Evolutionary conservation across 2,113 vertebrate species (phyloP).

Genomic region (Sapayoa aenigma): DNA sequence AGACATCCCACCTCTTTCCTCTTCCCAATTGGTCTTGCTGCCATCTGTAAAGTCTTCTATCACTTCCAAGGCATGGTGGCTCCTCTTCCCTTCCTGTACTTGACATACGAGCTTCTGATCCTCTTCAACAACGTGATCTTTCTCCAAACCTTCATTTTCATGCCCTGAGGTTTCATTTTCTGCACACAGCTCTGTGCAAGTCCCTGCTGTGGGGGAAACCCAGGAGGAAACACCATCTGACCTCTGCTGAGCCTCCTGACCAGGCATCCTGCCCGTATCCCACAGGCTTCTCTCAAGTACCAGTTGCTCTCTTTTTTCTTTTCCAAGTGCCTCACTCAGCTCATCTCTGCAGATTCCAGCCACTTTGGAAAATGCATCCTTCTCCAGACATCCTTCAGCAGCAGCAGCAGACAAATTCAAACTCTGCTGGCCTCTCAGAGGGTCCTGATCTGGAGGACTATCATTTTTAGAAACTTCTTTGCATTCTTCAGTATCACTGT

Average conservation of each 20-base stretch:
- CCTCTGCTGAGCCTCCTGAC: constrained; percentile 7
- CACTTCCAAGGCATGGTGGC: background rate
- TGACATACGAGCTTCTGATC: background rate
- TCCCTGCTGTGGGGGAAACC: constrained; percentile 56
- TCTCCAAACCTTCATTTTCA: constrained; percentile 67
- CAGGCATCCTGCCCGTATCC: background rate
- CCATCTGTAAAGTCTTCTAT: background rate
- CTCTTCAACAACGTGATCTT: constrained; percentile 62
- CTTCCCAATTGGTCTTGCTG: background rate
- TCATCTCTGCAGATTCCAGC: background rate
- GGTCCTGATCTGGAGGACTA: background rate
- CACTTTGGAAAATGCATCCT: background rate
- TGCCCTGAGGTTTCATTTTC: constrained; percentile 83
- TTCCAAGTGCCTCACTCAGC: background rate
- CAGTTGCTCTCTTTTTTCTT: background rate
- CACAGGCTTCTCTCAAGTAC: background rate
- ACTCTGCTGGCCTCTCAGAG: background rate
- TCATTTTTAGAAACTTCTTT: constrained; percentile 57
- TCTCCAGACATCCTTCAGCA: background rate
- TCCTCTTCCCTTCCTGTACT: background rate
- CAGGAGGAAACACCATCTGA: constrained; percentile 30
- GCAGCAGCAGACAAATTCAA: background rate
- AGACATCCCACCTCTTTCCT: background rate
- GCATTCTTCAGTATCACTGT: constrained; percentile 78
- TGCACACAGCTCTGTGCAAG: constrained; percentile 77